Base-by-base conservation (phyloP, 2,113 vertebrate species). In the Clarias macrocephalus region DNA sequence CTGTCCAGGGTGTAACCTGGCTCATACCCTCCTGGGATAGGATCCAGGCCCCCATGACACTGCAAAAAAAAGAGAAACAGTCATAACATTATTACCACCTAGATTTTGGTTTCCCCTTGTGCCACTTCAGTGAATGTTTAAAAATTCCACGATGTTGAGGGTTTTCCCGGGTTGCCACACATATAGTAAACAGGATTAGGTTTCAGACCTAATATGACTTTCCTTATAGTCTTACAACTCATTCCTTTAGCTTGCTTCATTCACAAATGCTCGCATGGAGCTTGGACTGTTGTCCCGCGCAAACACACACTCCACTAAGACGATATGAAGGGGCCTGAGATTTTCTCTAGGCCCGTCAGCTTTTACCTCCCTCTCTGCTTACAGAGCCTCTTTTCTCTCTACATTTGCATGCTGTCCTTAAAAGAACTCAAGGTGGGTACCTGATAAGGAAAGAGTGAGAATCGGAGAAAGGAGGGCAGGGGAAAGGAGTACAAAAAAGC, bases 401-500 rank as follows among this genome's bases (percentile, higher is more conserved):
- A 87, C 82, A 89, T 80, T 57, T 88, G 82, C 65, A 68, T 81
- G 48, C 87, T 66, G 83, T 89, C 89, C 87, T 90, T 88, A 82
- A 90, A 89, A 84, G 85, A 86, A 80, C 88, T 90, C 89, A 88
- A 89, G 89, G 90, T 88, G 90, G 88, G 82, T 33, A 59, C 62
- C 80, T 77, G 91, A 93, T 92, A 90, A 91, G 93, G 88, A 84
- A 90, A 91, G 90, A 92, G 92, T 90, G 91, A 86, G 91, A 87
- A 83, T 65, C 85, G 56, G 89, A 76, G 89, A 83, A 89, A 83
- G 30, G 54, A 80, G 16, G 52, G 52, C 60, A 82, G 88, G n/a
- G 52, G 23, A 65, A 30, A 65, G 62, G 28, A 75, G 28, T 80
- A 76, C 83, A 87, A 62, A 68, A 62, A 86, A 33, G 1, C 80